These are phyloP conservation scores for Zhengitettix transpicula DNA, from an alignment of 2,888 invertebrate genomes.

Conservation along the genomic window DNA sequence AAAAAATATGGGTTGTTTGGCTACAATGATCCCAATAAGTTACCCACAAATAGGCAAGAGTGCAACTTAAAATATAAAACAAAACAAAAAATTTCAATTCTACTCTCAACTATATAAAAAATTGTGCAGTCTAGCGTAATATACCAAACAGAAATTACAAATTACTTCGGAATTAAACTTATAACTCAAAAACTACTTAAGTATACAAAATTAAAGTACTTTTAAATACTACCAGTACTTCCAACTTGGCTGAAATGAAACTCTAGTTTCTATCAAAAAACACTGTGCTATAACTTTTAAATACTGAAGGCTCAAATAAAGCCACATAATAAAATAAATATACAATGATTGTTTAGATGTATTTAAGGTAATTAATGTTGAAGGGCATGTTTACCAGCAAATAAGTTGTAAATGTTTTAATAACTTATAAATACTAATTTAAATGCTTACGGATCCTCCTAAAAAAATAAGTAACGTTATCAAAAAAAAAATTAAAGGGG, in stretches of 20 bases:
- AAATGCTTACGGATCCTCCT: too few relatives aligned
- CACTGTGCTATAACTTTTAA: too few relatives aligned
- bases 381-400: too few relatives aligned
- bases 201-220: not conserved
- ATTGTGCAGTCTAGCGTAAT: not conserved
- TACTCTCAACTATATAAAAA: not conserved
- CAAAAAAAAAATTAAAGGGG: too few relatives aligned
- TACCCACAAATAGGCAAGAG: not conserved
- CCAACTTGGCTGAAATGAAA: not conserved
- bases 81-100: not conserved
- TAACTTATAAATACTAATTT: too few relatives aligned
- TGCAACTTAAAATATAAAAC: not conserved
- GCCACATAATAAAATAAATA: too few relatives aligned
- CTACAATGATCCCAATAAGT: not conserved
- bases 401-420: too few relatives aligned
- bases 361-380: too few relatives aligned
- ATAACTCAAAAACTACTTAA: not conserved
- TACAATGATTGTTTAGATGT: too few relatives aligned
- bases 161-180: not conserved
- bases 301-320: too few relatives aligned
- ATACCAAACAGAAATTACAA: not conserved
- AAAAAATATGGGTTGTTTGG: not conserved
- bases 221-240: not conserved
- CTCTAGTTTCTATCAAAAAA: not conserved
- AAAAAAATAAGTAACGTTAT: too few relatives aligned